Base-by-base conservation (phyloP, 2,113 vertebrate species). In the Pao palembangensis region DNA sequence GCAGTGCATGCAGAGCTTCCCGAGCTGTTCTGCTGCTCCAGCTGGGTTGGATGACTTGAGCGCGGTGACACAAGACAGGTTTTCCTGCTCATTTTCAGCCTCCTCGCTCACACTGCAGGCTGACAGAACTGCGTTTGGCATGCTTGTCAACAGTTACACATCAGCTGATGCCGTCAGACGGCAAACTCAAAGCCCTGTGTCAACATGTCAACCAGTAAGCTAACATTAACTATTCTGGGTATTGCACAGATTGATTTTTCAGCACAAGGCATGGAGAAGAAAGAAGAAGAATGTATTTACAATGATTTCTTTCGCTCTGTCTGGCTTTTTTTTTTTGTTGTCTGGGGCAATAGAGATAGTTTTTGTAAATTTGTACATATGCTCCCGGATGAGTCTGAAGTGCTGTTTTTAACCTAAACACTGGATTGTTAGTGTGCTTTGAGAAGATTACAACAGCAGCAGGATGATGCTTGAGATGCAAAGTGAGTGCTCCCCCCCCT, bases 351-450 rank as follows among this genome's bases (percentile, higher is more conserved):
- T 51, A 57, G 21, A 64, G 21, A 69, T 63, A 68, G 67, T 69
- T 80, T 91, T 88, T 90, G 78, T 82, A 85, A 84, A 85, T 86
- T 57, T 87, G 84, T 87, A 84, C 64, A 84, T 84, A 84, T 18
- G 77, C 68, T 73, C 14, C 71, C 78, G 51, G 28, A 55, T 80
- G 79, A 77, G 80, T 82, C 84, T 47, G 44, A 75, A 81, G 69
- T 81, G 81, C 78, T 81, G 82, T 87, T 76, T 71, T 18, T 31
- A 79, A 68, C 75, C 44, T 25, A 52, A 51, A 74, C 43, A 66
- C 70, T 73, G 64, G 74, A 73, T 72, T 75, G 71, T 83, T 46
- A 65, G 52, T 69, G 73, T 70, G 73, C 66, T 62, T 77, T 66
- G 71, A 41, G 74, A 76, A 72, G 70, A 76, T 78, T 72, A 19